Evolutionary conservation across 2,888 invertebrate species (phyloP).

Genomic region (Choristoneura rosaceana): DNA sequence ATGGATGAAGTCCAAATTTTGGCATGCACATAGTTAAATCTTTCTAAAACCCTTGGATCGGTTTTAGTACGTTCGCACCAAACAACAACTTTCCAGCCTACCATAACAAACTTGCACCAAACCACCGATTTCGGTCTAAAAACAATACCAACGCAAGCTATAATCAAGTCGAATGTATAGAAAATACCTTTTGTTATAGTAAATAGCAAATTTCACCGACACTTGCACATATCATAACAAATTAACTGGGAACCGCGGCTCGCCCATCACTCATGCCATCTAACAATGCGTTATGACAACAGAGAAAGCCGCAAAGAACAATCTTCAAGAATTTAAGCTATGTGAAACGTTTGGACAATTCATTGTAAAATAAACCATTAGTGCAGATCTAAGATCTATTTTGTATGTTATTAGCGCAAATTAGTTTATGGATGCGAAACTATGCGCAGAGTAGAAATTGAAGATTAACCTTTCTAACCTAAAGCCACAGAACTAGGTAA

Average conservation of each 20-base stretch:
- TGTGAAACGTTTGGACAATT: slow-evolving; percentile 42
- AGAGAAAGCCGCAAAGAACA: slow-evolving; percentile 34
- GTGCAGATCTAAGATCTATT: slow-evolving; percentile 28
- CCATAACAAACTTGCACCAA: too few species aligned
- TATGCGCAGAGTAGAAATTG: background rate
- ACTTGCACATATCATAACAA: slow-evolving; percentile 37
- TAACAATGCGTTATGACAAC: slow-evolving; percentile 31
- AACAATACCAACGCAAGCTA: background rate
- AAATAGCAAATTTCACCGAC: slow-evolving; percentile 31
- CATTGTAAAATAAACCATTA: slow-evolving; percentile 32
- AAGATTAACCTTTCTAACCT: background rate
- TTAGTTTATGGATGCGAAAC: slow-evolving; percentile 21
- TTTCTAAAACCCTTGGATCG: too few species aligned
- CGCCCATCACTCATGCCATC: slow-evolving; percentile 15
- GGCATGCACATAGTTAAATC: too few species aligned
- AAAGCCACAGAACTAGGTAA: too few species aligned
- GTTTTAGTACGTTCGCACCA: too few species aligned
- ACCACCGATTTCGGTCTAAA: background rate
- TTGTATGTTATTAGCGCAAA: slow-evolving; percentile 37
- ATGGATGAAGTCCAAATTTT: too few species aligned
- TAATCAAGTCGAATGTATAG: background rate
- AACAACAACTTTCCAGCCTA: too few species aligned
- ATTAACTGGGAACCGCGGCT: slow-evolving; percentile 37
- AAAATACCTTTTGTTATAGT: slow-evolving; percentile 8
- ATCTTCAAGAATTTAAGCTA: slow-evolving; percentile 38